Evolutionary conservation across 2,113 vertebrate species (phyloP), one percentile per base, ranked within the genome.

Genomic region (Gasterosteus nipponicus): DNA sequence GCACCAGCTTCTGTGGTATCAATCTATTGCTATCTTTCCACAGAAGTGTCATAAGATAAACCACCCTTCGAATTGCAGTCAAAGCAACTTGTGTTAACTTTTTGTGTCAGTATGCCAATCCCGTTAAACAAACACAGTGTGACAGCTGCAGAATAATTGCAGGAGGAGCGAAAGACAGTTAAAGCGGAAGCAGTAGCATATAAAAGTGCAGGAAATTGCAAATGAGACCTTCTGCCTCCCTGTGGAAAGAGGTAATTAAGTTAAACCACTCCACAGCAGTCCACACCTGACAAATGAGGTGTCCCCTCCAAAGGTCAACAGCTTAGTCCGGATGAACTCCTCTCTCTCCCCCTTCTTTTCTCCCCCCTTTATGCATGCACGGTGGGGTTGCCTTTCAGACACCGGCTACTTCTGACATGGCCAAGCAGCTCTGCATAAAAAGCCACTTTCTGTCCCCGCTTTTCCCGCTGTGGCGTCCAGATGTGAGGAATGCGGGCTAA

Each of bases 161-260:
- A 72, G 44, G 7, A 38, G 5, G 33, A 61, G 49, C 64, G 1
- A 69, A 42, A 62, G 59, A 56, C 11, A 22, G 71, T 58, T 54
- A 47, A 59, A 69, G 57, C 0, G 2, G 38, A 81, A 26, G 68
- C 58, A 67, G 57, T 69, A 57, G 6, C 47, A 64, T 39, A 62
- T 69, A 61, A 87, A 80, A 65, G 46, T 35, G 41, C 42, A 88
- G 70, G 29, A 86, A 83, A 84, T 78, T 80, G 74, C 77, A 88
- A 85, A 84, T 84, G 70, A 86, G 77, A 86, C 78, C 66, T 77
- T 87, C 59, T 66, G 62, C 54, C 72, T 73, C 77, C 47, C 71
- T 67, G 29, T 79, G 81, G 77, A 87, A 73, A 69, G 47, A 44
- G 42, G 63, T 88, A 87, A 92, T 83, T 86, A 89, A 73, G 73